These are phyloP conservation scores for Drosophila biarmipes DNA, from an alignment of 1,140 invertebrate species.

Conservation along the genomic window DNA sequence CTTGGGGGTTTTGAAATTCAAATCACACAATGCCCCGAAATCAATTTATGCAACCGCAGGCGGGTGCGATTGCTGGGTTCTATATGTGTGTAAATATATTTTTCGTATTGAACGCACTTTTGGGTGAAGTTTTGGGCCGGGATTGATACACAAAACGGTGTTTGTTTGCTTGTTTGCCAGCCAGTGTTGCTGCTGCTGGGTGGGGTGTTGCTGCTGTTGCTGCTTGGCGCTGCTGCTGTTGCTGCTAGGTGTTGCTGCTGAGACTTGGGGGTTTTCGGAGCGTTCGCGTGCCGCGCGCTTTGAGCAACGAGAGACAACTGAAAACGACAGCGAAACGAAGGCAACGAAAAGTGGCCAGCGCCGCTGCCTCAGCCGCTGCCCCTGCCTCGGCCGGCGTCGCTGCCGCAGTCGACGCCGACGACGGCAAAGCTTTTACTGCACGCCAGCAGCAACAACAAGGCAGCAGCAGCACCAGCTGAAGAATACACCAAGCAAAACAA, in stretches of 20 bases:
- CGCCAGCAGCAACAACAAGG: conserved; percentile 24
- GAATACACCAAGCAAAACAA: conserved; percentile 80
- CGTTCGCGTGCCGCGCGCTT: conserved; percentile 76
- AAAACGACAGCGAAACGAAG: conserved; percentile 73
- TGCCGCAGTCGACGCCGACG: conserved; percentile 9
- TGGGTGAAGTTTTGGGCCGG: conserved; percentile 13
- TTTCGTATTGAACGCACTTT: conserved; percentile 62
- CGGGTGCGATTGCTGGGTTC: conserved; percentile 27
- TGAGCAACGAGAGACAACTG: conserved; percentile 79
- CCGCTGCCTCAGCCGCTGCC: conserved; percentile 11
- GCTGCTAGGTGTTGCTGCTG: conserved; percentile 35
- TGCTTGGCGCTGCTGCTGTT: conserved; percentile 30
- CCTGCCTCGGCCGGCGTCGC: conserved; percentile 11
- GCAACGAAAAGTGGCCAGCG: conserved; percentile 56
- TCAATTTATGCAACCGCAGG: conserved; percentile 71
- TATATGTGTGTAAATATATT: conserved; percentile 18
- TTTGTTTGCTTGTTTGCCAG: conserved; percentile 18
- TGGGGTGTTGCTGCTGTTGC: conserved; percentile 28
- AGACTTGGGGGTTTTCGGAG: conserved; percentile 34
- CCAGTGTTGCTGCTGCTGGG: conserved; percentile 26
- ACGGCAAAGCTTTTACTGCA: conserved; percentile 66
- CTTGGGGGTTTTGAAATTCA: conserved; percentile 69
- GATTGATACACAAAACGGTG: conserved; percentile 55
- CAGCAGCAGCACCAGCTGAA: conserved; percentile 40
- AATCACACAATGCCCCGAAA: conserved; percentile 63